Conservation (phyloP, 1,140 invertebrate species). For the Nixonia krombeini region DNA sequence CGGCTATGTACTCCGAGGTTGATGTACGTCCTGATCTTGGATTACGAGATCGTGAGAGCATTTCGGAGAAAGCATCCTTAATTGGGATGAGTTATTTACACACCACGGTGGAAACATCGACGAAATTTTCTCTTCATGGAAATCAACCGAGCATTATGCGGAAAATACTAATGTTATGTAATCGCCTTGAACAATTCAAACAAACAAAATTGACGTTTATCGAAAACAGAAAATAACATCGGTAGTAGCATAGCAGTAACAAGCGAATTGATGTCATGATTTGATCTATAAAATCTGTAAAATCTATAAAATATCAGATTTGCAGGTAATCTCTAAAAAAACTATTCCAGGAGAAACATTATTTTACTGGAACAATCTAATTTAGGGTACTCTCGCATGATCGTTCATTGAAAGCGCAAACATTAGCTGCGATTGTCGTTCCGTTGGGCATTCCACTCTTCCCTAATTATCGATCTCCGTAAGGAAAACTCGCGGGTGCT, state of each 20-base stretch:
- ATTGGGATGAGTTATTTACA: conserved; percentile 30
- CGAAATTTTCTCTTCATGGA: too few relatives aligned
- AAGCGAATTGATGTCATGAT: too few relatives aligned
- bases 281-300: too few relatives aligned
- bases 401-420: conserved; percentile 28
- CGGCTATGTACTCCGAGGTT: conserved; percentile 24
- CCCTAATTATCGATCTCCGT: conserved; percentile 49
- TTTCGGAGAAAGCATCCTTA: conserved; percentile 29
- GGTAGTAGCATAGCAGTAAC: too few relatives aligned
- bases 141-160: too few relatives aligned
- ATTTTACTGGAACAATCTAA: conserved; percentile 42
- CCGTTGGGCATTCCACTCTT: conserved; percentile 38
- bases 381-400: too few relatives aligned
- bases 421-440: conserved; percentile 45
- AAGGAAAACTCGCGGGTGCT: conserved; percentile 13
- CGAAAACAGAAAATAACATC: too few relatives aligned
- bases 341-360: conserved; percentile 37
- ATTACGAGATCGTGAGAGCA: conserved; percentile 23
- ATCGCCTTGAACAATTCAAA: too few relatives aligned
- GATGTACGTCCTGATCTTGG: conserved; percentile 35
- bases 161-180: too few relatives aligned
- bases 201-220: too few relatives aligned
- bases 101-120: background rate
- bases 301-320: too few relatives aligned
- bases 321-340: too few relatives aligned